Conservation (phyloP, 2,888 invertebrate genomes). For the Tenthredo livida region DNA sequence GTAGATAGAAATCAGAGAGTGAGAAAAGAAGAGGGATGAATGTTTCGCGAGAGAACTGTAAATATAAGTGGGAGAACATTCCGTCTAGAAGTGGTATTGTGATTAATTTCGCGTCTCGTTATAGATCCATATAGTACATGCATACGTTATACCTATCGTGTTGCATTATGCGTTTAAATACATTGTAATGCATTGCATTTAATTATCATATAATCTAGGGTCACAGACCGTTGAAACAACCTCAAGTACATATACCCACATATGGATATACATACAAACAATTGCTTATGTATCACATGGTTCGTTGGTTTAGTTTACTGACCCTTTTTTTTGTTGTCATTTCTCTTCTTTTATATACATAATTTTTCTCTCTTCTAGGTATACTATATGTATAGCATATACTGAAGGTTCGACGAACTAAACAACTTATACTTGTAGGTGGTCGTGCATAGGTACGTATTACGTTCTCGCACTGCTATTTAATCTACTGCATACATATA, state of each 20-base stretch:
- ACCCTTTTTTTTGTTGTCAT: background rate
- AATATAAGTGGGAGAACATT: background rate
- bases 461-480: background rate
- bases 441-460: background rate
- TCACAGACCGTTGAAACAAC: conserved; percentile 52
- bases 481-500: background rate
- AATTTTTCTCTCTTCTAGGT: background rate
- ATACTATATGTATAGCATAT: background rate
- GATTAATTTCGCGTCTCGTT: background rate
- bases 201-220: conserved; percentile 67
- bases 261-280: background rate
- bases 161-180: background rate
- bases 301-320: background rate
- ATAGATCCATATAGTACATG: background rate
- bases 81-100: background rate
- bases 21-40: background rate
- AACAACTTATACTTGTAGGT: background rate
- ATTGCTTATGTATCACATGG: background rate
- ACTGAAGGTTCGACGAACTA: conserved; percentile 28
- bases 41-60: background rate
- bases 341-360: background rate
- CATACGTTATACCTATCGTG: background rate
- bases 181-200: conserved; percentile 61
- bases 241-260: background rate
- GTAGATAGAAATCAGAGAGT: background rate